Evolutionary conservation across 2,888 invertebrate species (phyloP), one percentile per base, ranked within the genome.

Genomic region (Ptychoptera contaminata): DNA sequence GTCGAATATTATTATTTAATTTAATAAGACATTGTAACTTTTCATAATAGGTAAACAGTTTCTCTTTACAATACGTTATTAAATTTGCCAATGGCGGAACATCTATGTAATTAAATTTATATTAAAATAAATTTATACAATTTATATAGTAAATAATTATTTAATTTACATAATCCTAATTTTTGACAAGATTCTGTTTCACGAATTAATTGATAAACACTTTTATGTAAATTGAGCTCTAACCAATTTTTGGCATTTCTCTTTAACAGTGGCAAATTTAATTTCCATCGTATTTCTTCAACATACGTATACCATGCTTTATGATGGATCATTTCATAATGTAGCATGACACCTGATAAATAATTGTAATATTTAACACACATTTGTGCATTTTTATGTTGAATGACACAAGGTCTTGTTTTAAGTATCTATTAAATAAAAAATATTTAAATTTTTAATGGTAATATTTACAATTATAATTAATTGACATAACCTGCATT

Each of bases 181-280:
- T 83, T 83, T 63, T 78, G 76, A 74, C 88, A 82, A 54, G 82
- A 79, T 57, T 87, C 84, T 0, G 84, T 75, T 67, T 90, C 90
- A 49, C 79, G 70, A 37, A 86, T 81, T 42, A 83, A 74, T 62
- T 82, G 81, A 2, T 67, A 64, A 42, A 84, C 76, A 43, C 74
- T 79, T 2, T 74, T 69, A 60, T 85, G 82, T 53, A 87, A 82
- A 61, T 87, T 81, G 1, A 84, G 70, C 2, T 72, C 65, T 49
- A 79, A 79, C 54, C 76, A 68, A 53, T 74, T 74, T 0, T 63
- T 63, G 3, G 78, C 77, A 57, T 82, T 74, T 37, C 76, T 74
- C 16, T 79, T 71, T 37, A 88, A 59, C 10, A 88, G 66, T 1
- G 87, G 84, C 0, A 78, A 73, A 52, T 79, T 76, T 2, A 87